Base-by-base conservation (phyloP, 1,140 invertebrate species). In the Megathymus violae region DNA sequence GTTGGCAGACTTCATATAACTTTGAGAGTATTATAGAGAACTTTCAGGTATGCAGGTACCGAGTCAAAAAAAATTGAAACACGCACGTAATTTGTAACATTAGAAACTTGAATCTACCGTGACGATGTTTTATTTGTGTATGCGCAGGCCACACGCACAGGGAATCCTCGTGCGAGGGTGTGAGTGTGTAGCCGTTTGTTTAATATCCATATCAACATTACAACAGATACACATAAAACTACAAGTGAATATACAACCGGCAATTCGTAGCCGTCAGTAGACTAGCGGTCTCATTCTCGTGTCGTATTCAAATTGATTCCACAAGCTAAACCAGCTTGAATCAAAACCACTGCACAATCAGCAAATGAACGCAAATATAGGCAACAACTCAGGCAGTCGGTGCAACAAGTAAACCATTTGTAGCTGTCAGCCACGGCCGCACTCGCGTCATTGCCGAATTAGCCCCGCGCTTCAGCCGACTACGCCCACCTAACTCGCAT, bases 361-460 rank as follows among this genome's bases (percentile, higher is more conserved):
- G 52, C 52, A 43, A 56, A 56, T 58, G 46, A 58, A 58, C 52
- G 52, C 52, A 46, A 58, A 58, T 58, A 58, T 58, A 58, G 52
- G 41, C 52, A 46, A 58, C 52, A 46, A 58, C 46, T 48, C 43
- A 47, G 58, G 58, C 31, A 22, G 43, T 34, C 43, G 40, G 51
- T 50, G 63, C 63, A 65, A 65, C 63, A 65, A 65, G 63, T 65
- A 47, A 52, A 50, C 54, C 63, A 60, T 65, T 65, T 60, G 63
- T 60, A 65, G 54, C 56, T 60, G 56, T 60, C 54, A 52, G 56
- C 16, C 11, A 38, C 17, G 63, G 31, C 50, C 48, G 48, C 52
- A 50, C 19, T 16, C 40, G 56, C 50, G 61, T 63, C 61, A 52
- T 46, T 58, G 52, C 41, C 41, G 52, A 58, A 58, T 58, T 58